Evolutionary conservation across 2,797 vertebrate genomes (phyloP).

Genomic region (Clarias platycephalus): DNA sequence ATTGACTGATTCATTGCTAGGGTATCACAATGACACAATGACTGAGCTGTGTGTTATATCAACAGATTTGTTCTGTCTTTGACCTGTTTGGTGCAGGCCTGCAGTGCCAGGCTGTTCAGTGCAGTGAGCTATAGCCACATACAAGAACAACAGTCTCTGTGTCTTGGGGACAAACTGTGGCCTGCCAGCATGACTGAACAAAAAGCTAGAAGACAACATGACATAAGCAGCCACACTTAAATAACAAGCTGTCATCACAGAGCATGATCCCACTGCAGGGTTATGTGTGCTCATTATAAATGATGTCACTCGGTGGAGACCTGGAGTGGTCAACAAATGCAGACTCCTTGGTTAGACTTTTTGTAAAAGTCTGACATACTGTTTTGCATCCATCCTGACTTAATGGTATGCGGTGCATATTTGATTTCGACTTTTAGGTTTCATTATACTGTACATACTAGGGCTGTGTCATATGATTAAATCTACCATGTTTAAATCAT

Average conservation of each 20-base stretch:
- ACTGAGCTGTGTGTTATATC: conserved; percentile 70
- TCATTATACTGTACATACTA: not conserved
- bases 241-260: conserved; percentile 9
- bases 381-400: no score
- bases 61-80: conserved; percentile 66
- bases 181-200: conserved; percentile 53
- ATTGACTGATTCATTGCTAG: conserved; percentile 55
- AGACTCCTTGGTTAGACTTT: not conserved
- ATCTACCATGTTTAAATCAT: not conserved
- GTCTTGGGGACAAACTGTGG: conserved; percentile 50
- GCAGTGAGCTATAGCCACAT: conserved; percentile 47
- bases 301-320: not conserved
- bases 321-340: not conserved
- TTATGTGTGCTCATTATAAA: not conserved
- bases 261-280: not conserved
- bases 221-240: conserved; percentile 39
- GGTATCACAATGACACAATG: conserved; percentile 69
- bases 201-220: conserved; percentile 37
- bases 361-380: no score
- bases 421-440: conserved; percentile 56
- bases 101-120: conserved; percentile 54
- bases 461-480: no score
- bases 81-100: conserved; percentile 46
- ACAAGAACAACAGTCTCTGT: conserved; percentile 48
- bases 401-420: no score